Evolutionary conservation across 2,113 vertebrate genomes (phyloP).

Genomic region (Phodopus roborovskii): DNA sequence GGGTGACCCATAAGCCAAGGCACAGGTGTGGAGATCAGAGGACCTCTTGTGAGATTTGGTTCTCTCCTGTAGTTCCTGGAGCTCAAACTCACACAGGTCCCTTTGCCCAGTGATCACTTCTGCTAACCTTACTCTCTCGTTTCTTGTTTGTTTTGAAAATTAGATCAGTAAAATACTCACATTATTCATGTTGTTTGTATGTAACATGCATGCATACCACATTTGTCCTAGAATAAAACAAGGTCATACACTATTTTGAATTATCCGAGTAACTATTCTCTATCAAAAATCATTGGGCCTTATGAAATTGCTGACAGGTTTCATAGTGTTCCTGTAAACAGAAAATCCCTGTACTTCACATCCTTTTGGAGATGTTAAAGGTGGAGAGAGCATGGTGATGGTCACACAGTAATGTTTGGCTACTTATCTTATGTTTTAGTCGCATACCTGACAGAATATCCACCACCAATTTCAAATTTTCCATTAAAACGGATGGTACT

Average conservation of each 20-base stretch:
- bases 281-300: background rate
- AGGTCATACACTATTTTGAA: background rate
- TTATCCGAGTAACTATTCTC: constrained; percentile 24
- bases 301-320: background rate
- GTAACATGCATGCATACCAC: background rate
- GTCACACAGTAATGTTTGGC: constrained; percentile 43
- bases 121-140: background rate
- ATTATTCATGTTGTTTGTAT: background rate
- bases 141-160: constrained; percentile 8
- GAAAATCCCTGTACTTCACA: background rate
- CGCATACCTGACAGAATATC: constrained; percentile 50
- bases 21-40: background rate
- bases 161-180: background rate
- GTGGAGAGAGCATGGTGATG: background rate
- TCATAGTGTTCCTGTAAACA: constrained; percentile 39
- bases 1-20: background rate
- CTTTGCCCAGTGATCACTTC: background rate
- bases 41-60: background rate
- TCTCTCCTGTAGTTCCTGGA: background rate
- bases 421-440: background rate
- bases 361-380: constrained; percentile 4
- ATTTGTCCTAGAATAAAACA: constrained; percentile 38
- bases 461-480: constrained; percentile 66
- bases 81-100: background rate
- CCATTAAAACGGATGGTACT: constrained; percentile 62